Evolutionary conservation across 2,888 invertebrate species (phyloP), one percentile per base, ranked within the genome.

Genomic region (Patella ulyssiponensis): DNA sequence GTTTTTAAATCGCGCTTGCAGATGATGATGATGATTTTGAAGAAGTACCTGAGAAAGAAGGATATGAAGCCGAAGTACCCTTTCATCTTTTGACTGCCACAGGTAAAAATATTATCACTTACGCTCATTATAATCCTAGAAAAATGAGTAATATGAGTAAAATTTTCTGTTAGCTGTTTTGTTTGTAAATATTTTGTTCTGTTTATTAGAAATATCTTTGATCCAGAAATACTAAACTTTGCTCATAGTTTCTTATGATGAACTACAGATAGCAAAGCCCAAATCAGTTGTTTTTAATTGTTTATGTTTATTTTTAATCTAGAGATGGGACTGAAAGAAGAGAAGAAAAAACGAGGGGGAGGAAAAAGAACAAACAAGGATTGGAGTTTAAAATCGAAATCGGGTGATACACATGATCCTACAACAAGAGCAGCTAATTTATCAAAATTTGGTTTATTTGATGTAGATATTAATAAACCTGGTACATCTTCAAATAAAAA

Each of bases 11-110:
- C 17, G n/a, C 51, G 12, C 5, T 53, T 15, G 20, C 64, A 78
- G 81, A 82, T 82, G 86, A 87, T 71, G 91, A 92, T 77, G 91
- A 91, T 72, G 93, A 93, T 70, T 91, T 93, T 86, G 93, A 93
- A 83, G 92, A 93, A 75, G 93, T 93, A 2, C 90, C 89, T 12
- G 91, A 92, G 70, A 93, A 93, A 80, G 92, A 92, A 81, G 93
- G 92, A 11, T 93, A 90, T 88, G 93, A 93, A 85, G 89, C 90
- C 58, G 85, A 87, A n/a, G 88, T 92, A 52, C 90, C 91, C 1
- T 83, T 83, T 70, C 86, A 89, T 78, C 78, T 88, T 23, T 82
- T 86, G 53, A 82, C 87, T 69, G 89, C 90, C 76, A 88, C 87
- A 79, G 88, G 90, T 89, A 79, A 75, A 81, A 79, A 44, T 44